A percentile compares a stretch with the other conserved stretches of the same genome.
Evolutionary conservation across 2,113 vertebrate genomes (phyloP).

Genomic region (Ammodytes dubius): DNA sequence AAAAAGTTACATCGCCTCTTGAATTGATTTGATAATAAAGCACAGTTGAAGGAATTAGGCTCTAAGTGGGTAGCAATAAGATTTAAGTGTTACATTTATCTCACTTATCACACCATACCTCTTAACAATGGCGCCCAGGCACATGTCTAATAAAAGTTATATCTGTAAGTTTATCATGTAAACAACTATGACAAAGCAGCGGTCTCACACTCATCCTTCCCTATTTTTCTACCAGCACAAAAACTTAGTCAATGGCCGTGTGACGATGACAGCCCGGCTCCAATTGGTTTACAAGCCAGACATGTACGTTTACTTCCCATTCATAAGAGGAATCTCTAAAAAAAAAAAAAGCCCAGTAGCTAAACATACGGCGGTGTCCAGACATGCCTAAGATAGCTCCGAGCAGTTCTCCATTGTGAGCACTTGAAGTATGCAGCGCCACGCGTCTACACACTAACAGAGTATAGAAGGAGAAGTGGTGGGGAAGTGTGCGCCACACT

Average conservation of each 20-base stretch:
- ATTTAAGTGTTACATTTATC: slow-evolving; percentile 33
- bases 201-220: slow-evolving; percentile 46
- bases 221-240: slow-evolving; percentile 43
- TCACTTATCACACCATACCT: slow-evolving; percentile 19
- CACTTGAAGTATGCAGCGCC: slow-evolving; percentile 42
- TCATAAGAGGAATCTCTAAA: slow-evolving; percentile 77
- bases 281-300: slow-evolving; percentile 63
- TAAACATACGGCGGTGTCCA: slow-evolving; percentile 83
- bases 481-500: slow-evolving; percentile 50
- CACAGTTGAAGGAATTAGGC: background rate
- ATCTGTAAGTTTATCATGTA: slow-evolving; percentile 24
- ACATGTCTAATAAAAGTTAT: slow-evolving; percentile 7
- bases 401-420: slow-evolving; percentile 78
- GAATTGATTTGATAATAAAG: slow-evolving; percentile 9
- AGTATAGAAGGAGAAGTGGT: slow-evolving; percentile 75
- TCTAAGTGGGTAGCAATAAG: slow-evolving; percentile 16
- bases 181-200: slow-evolving; percentile 51
- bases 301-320: slow-evolving; percentile 69
- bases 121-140: background rate
- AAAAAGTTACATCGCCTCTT: slow-evolving; percentile 4
- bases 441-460: slow-evolving; percentile 47
- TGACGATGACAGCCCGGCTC: slow-evolving; percentile 67
- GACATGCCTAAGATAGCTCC: slow-evolving; percentile 84
- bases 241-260: slow-evolving; percentile 69
- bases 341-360: slow-evolving; percentile 72